Base-by-base conservation (phyloP, 1,140 invertebrate genomes). In the Tetragnatha versicolor region DNA sequence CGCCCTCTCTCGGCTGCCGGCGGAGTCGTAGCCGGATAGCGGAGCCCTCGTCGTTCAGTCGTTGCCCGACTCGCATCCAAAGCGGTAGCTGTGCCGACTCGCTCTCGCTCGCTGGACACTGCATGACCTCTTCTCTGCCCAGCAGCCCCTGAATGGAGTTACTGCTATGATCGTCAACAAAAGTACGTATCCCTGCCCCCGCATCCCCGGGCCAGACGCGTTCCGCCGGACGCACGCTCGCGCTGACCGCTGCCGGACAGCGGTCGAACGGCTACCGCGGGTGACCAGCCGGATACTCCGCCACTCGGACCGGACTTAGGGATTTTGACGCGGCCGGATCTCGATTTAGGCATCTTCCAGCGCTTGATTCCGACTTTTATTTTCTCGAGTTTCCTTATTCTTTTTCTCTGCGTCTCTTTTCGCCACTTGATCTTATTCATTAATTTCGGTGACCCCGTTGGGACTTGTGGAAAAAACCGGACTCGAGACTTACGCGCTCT, bases 111-210 rank as follows among this genome's bases (percentile, higher is more conserved):
- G 47, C 70, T 77, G 72, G 72, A 75, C 72, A 75, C n/a, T 75
- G 37, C 31, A 42, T 61, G 73, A 39, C 73, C 73, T n/a, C n/a
- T 77, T 73, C 49, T 66, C 68, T 75, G 49, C 55, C 63, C 72
- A 47, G 17, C 45, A 29, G n/a, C 9, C 60, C 53, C 35, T 77
- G 73, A 66, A 77, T 77, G 73, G 73, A 77, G 73, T 66, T 37
- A 35, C 60, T 77, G 60, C 73, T 77, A 77, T 77, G 73, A 77
- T 77, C 58, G 73, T 77, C 73, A 77, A 77, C 61, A 77, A 77
- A 77, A 77, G 73, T 77, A 77, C 60, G 73, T 77, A 17, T 27
- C 37, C 20, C 14, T 29, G 20, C 63, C 27, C 31, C 22, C 39
- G 0, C 39, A 29, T 4, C 22, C 37, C 39, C 22, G n/a, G 7